Evolutionary conservation across 2,113 vertebrate species (phyloP).

Genomic region (Apteryx mantelli): DNA sequence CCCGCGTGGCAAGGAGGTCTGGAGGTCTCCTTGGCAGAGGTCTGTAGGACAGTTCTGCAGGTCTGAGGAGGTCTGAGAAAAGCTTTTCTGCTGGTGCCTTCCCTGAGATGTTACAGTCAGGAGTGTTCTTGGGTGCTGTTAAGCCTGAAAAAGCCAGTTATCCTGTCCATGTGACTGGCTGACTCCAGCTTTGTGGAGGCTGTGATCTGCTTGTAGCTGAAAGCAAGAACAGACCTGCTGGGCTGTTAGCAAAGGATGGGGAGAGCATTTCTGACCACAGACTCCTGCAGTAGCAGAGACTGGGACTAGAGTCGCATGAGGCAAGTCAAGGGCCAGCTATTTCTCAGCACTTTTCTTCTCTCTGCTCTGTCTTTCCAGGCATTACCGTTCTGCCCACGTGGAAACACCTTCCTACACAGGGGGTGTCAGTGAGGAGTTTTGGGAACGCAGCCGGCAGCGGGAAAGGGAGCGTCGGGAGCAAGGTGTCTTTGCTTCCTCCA

Average conservation of each 20-base stretch:
- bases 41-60: accelerated
- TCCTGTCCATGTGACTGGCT: accelerated
- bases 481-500: slow-evolving; percentile 93
- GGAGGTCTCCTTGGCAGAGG: neutral
- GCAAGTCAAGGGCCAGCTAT: neutral
- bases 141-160: accelerated
- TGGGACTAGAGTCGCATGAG: no score
- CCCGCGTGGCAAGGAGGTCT: neutral
- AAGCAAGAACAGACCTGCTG: accelerated
- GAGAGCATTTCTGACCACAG: neutral
- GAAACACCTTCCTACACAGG: slow-evolving; percentile 96
- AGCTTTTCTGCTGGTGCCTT: accelerated
- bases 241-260: neutral
- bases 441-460: slow-evolving; percentile 89
- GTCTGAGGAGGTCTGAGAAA: no score
- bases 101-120: accelerated
- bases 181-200: neutral
- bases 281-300: accelerated
- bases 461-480: slow-evolving; percentile 92
- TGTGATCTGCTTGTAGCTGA: accelerated
- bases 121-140: accelerated
- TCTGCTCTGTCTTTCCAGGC: slow-evolving; percentile 70
- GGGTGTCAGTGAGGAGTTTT: slow-evolving; percentile 95
- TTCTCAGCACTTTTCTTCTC: neutral
- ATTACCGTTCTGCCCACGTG: slow-evolving; percentile 90